Evolutionary conservation across 2,797 vertebrate species (phyloP), one percentile per base, ranked within the genome.

Genomic region (Poeciliopsis paucimaculata): DNA sequence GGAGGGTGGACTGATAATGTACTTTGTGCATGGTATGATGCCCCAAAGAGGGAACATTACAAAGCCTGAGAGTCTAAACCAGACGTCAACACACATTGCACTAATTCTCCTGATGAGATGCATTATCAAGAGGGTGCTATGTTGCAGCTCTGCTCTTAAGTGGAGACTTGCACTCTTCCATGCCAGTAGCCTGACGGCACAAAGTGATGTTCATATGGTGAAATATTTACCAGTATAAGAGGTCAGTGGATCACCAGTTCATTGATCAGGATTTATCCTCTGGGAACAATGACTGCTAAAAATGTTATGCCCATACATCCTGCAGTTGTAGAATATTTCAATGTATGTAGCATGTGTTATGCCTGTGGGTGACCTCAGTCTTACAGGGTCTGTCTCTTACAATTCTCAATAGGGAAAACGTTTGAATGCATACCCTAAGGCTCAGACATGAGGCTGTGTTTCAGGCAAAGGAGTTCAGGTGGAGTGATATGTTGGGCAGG

Each of bases 71-170:
- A 49, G 45, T 76, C 74, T 49, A 55, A 80, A 80, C 66, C 64
- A 76, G 75, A 78, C 75, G 31, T 71, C 66, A 75, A 55, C 77
- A 74, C 53, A 57, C 31, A 85, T 80, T 74, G 55, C 0, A 31
- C 73, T 82, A 84, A 86, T 84, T 87, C 76, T 82, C 75, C 80
- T 78, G 79, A 87, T 72, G 53, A 76, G 66, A 72, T 77, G 74
- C 57, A 55, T 83, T 82, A 81, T 82, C 79, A 80, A 84, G 49
- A 43, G 60, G 46, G 53, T 82, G 82, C 76, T 49, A 45, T 55
- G 81, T 77, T 77, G 72, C 80, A 75, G 20, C 70, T 77, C 71
- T 73, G 57, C 72, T 57, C 16, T n/a, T 60, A 23, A 72, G 47
- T 26, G 36, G 9, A 76, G 53, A 76, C 36, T 83, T 53, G 68